phyloP scores from a whole-genome alignment of 2,797 vertebrate genomes.

The Nyctalus aviator region DNA sequence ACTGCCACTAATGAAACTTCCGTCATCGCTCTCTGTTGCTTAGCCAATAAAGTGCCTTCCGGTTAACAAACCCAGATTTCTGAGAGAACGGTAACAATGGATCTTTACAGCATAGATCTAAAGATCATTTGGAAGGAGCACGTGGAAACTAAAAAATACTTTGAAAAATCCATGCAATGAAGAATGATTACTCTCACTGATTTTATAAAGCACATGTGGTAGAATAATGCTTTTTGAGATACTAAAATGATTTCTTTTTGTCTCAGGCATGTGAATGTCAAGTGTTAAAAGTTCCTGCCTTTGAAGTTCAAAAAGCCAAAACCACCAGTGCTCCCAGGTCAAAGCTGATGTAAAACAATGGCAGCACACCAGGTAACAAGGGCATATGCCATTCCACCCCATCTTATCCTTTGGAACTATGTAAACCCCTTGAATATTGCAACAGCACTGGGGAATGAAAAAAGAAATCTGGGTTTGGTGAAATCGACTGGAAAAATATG shows the following conservation, averaged over 20 bases:
- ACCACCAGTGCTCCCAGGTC: not conserved
- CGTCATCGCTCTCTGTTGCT: not conserved
- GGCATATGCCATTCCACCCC: not conserved
- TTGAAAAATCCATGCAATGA: not conserved
- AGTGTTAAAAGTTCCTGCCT: not conserved
- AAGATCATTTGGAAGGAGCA: not conserved
- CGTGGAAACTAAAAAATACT: not conserved
- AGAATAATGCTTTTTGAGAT: conserved; percentile 5
- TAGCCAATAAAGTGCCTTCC: not conserved
- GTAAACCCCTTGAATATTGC: not conserved
- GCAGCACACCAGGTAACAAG: not conserved
- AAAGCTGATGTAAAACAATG: not conserved
- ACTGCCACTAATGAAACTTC: not conserved
- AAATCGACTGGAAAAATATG: not conserved
- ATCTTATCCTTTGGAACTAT: not conserved
- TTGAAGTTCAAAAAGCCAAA: not conserved
- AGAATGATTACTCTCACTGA: not conserved
- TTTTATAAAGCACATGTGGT: not conserved
- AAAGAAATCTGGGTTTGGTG: not conserved
- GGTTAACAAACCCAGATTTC: not conserved
- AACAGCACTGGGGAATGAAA: not conserved
- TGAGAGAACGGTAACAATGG: not conserved
- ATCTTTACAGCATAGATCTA: not conserved
- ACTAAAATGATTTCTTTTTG: not conserved
- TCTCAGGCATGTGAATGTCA: not conserved